phyloP scores from a whole-genome alignment of 2,113 vertebrate genomes.

The Campylomormyrus numenius region DNA sequence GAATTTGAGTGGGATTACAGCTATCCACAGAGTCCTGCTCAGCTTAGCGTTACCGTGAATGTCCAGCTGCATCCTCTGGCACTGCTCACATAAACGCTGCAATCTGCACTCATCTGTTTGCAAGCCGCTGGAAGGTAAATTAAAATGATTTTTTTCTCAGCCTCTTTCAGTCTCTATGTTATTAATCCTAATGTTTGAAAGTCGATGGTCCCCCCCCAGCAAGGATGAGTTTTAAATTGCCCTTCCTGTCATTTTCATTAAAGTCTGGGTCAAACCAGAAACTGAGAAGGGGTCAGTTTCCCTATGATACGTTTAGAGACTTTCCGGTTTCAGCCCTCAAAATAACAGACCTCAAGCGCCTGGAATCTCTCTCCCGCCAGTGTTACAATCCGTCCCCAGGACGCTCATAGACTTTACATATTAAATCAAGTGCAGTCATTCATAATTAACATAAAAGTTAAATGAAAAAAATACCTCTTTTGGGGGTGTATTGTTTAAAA shows the following conservation, averaged over 20 bases:
- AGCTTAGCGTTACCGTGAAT: neutral
- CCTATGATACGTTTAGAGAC: neutral
- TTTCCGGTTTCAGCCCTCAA: neutral
- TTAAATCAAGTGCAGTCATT: neutral
- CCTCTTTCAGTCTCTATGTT: neutral
- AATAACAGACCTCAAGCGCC: neutral
- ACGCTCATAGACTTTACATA: neutral
- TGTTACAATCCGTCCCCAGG: neutral
- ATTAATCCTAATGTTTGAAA: neutral
- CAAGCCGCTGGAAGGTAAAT: neutral
- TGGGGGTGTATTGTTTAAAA: neutral
- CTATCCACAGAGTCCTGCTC: neutral
- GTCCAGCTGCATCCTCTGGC: neutral
- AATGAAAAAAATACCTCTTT: neutral
- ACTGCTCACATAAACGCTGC: neutral
- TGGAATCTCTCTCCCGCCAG: neutral
- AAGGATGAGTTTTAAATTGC: neutral
- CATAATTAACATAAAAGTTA: neutral
- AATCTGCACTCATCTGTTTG: neutral
- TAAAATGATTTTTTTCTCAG: neutral
- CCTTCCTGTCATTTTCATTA: constrained; percentile 2
- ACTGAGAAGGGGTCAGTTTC: neutral
- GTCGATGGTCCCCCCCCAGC: neutral
- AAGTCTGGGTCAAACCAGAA: neutral
- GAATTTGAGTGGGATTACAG: neutral